phyloP scores from a whole-genome alignment of 1,140 invertebrate genomes.

The Conus ventricosus region DNA sequence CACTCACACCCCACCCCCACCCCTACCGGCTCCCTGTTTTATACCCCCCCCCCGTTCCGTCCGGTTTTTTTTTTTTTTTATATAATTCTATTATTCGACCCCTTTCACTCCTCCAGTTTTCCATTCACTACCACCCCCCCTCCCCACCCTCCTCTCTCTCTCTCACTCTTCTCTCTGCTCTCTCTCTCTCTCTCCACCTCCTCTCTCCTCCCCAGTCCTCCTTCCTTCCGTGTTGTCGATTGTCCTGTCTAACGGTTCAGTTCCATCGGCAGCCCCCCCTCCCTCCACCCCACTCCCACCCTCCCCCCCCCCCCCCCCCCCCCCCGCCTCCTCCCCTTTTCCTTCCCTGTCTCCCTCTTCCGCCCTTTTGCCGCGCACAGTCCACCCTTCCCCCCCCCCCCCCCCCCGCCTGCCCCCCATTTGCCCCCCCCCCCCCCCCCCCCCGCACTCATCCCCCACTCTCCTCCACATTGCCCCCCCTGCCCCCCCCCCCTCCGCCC shows the following conservation, averaged over 20 bases:
- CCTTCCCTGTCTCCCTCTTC: too few species aligned
- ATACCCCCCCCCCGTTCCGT: not conserved
- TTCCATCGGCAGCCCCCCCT: too few species aligned
- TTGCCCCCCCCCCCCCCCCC: too few species aligned
- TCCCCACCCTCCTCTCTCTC: not conserved
- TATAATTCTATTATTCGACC: not conserved
- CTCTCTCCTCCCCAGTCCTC: not conserved
- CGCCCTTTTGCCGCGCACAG: too few species aligned
- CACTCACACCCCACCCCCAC: not conserved
- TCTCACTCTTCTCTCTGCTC: not conserved
- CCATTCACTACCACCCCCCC: not conserved
- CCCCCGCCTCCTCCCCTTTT: too few species aligned
- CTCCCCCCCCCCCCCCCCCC: too few species aligned
- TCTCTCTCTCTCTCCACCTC: not conserved
- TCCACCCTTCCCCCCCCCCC: not conserved
- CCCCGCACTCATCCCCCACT: too few species aligned
- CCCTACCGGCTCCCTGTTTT: not conserved
- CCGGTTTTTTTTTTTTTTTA: slow-evolving; percentile 8
- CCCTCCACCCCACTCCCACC: too few species aligned
- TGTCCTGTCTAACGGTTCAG: too few species aligned
- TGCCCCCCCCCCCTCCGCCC: not conserved
- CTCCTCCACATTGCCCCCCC: not conserved
- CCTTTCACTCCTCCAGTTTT: not conserved
- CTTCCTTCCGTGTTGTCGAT: not conserved
- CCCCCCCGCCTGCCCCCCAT: too few species aligned